Evolutionary conservation across 2,888 invertebrate genomes (phyloP), one percentile per base, ranked within the genome.

Genomic region (Aphodius granarius): DNA sequence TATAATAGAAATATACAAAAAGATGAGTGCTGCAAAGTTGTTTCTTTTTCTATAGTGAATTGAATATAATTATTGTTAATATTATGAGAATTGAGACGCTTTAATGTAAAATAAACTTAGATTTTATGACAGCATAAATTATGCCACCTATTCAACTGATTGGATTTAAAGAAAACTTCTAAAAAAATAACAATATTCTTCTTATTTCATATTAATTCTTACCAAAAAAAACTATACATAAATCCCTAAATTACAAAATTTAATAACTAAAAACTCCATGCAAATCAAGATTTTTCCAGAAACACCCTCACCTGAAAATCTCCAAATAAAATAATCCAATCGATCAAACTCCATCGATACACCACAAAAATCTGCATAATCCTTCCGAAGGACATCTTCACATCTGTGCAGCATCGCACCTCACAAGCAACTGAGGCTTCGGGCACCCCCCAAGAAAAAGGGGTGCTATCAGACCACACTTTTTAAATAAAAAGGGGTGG

Each of bases 401-500:
- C 18, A 66, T 66, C 16, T 66, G 15, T 16, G 17, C 66, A 5
- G 19, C 17, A 17, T 66, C 66, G 20, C 66, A 66, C 20, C 66
- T 16, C 66, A 66, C 18, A 18, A 19, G 18, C 13, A 13, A 66
- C 66, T 66, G 66, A 66, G 66, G n/a, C 66, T 66, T 19, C 66
- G 66, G 63, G 65, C 65, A 65, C 65, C 16, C n/a, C 16, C 19
- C 19, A 16, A 68, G n/a, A 20, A 68, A 68, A 68, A 22, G 65
- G 22, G 22, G 22, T 68, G 66, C 20, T 21, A n/a, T 21, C 68
- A n/a, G 68, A 22, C 20, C 68, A 68, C 21, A 21, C 68, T 13
- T 63, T 75, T 75, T 71, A 75, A 75, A 74, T 21, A 21, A 16
- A 83, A 83, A 84, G 83, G 83, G 84, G 84, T 83, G 84, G 83